Evolutionary conservation across 2,113 vertebrate species (phyloP).

Genomic region (Dicerorhinus sumatrensis): DNA sequence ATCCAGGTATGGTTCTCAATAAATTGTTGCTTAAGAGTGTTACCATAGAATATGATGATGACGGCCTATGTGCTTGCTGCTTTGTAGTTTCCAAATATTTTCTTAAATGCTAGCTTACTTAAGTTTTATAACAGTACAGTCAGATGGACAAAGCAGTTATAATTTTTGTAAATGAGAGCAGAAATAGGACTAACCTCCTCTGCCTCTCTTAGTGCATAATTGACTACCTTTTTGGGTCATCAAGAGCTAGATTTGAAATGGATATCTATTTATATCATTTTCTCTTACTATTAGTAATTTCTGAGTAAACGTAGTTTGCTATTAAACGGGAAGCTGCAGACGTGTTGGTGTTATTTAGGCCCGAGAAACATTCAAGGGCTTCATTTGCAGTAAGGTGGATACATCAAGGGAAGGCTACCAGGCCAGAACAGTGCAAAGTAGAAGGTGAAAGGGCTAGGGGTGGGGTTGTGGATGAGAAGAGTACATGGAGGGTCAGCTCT

Average conservation of each 20-base stretch:
- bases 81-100: neutral
- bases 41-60: neutral
- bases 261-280: neutral
- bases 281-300: neutral
- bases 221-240: neutral
- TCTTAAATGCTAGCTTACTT: neutral
- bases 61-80: neutral
- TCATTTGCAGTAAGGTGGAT: neutral
- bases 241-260: neutral
- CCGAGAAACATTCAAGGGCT: neutral
- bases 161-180: neutral
- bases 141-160: neutral
- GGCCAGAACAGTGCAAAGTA: neutral
- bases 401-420: neutral
- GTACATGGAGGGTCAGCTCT: accelerated
- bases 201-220: neutral
- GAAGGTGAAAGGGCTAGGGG: accelerated
- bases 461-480: neutral
- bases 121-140: neutral
- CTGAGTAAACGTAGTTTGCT: neutral
- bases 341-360: neutral
- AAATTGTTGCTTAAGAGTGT: neutral
- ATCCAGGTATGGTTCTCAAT: neutral
- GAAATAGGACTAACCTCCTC: neutral
- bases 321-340: neutral